Conservation (phyloP, 1,140 invertebrate species). For the Formica selysi region DNA sequence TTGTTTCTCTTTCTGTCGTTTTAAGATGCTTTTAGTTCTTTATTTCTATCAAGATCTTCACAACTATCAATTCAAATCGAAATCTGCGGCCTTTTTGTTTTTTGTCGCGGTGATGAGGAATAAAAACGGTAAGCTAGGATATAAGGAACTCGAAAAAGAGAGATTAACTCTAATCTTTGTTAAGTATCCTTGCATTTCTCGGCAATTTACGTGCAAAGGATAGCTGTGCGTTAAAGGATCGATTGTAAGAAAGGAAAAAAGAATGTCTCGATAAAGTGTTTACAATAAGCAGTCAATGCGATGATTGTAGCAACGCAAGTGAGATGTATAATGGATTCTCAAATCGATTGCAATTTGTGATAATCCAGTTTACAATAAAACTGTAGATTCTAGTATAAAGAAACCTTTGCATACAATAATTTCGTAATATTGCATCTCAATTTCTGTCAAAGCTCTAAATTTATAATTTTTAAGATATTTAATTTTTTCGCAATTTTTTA, state of each 20-base stretch:
- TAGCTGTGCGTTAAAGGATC: neutral
- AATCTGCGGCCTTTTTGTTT: neutral
- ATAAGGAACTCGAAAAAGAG: neutral
- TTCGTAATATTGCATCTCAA: too few species aligned
- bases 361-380: neutral
- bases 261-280: neutral
- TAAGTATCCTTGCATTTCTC: slow-evolving; percentile 13
- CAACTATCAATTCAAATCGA: neutral
- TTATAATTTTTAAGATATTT: neutral
- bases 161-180: slow-evolving; percentile 40
- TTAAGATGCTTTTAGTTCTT: neutral
- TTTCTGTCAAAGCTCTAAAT: neutral
- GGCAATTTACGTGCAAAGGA: neutral
- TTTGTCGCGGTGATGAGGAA: neutral
- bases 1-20: neutral
- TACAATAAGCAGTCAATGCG: neutral
- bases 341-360: neutral
- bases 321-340: slow-evolving; percentile 33
- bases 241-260: slow-evolving; percentile 21
- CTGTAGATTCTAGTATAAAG: neutral
- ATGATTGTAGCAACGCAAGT: neutral
- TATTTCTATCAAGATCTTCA: neutral
- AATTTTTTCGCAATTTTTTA: neutral
- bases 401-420: neutral
- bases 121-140: neutral